These are phyloP conservation scores for Drosophila colorata DNA, from an alignment of 2,888 invertebrate genomes.

Conservation along the genomic window DNA sequence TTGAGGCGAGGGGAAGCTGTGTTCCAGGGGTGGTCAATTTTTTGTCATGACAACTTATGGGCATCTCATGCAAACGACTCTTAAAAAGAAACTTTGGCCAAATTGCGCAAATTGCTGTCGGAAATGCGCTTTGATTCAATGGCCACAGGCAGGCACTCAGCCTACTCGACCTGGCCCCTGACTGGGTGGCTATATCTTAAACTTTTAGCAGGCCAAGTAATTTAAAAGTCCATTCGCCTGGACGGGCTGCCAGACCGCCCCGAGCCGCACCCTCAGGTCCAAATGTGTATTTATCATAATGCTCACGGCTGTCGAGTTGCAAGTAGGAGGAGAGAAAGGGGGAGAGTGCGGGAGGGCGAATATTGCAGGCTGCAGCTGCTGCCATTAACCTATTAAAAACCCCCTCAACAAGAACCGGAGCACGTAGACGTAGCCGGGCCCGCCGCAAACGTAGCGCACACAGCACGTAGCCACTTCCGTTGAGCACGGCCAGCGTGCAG, in stretches of 20 bases:
- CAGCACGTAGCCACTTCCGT: conserved; percentile 76
- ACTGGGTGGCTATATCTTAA: conserved; percentile 20
- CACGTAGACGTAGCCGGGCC: conserved; percentile 62
- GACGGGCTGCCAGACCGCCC: neutral
- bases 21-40: neutral
- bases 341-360: neutral
- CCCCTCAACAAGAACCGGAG: conserved; percentile 59
- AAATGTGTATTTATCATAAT: conserved; percentile 78
- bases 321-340: neutral
- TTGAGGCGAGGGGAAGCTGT: neutral
- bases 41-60: conserved; percentile 34
- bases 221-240: conserved; percentile 69
- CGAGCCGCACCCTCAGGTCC: conserved; percentile 29
- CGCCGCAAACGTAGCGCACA: conserved; percentile 58
- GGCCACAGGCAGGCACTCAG: conserved; percentile 41
- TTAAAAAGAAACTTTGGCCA: conserved; percentile 49
- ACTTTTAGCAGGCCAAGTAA: conserved; percentile 52
- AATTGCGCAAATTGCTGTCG: conserved; percentile 72
- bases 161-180: conserved; percentile 24
- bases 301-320: conserved; percentile 46
- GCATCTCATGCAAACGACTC: conserved; percentile 54
- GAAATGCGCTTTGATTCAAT: conserved; percentile 71
- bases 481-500: conserved; percentile 22
- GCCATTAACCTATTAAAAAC: conserved; percentile 77
- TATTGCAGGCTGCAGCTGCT: conserved; percentile 37